phyloP scores from a whole-genome alignment of 2,797 vertebrate species.

The Molossus alvarezi region DNA sequence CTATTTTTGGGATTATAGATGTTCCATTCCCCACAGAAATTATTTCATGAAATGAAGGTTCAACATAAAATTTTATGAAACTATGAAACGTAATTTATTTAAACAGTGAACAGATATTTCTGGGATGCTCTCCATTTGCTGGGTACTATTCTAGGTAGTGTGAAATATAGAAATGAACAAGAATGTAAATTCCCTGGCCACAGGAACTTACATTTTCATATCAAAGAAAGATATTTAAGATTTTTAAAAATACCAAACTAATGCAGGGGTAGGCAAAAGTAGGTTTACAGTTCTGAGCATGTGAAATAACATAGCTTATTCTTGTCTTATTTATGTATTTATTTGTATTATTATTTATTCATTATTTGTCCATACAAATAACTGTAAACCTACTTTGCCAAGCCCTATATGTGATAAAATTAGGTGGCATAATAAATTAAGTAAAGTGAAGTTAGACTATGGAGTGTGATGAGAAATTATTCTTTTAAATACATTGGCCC shows the following conservation, averaged over 20 bases:
- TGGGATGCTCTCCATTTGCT: not conserved
- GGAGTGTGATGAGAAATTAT: no score
- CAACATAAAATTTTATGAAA: not conserved
- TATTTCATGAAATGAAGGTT: constrained; percentile 17
- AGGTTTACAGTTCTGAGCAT: not conserved
- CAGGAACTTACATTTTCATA: not conserved
- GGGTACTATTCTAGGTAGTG: not conserved
- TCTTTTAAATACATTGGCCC: not conserved
- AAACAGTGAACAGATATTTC: not conserved
- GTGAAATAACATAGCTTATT: not conserved
- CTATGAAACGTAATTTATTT: not conserved
- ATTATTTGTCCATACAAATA: not conserved
- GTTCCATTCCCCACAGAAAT: not conserved
- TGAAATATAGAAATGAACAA: not conserved
- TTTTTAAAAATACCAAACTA: not conserved
- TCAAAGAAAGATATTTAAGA: not conserved
- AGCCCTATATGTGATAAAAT: not conserved
- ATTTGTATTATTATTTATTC: not conserved
- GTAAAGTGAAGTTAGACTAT: not conserved
- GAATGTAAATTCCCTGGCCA: not conserved
- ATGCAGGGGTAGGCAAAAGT: not conserved
- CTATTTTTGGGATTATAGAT: not conserved
- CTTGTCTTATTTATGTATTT: not conserved
- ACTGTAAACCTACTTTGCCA: not conserved
- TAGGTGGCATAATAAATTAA: not conserved